Base-by-base conservation (phyloP, 64 coral and sea anemone species). In the Actinia tenebrosa region DNA sequence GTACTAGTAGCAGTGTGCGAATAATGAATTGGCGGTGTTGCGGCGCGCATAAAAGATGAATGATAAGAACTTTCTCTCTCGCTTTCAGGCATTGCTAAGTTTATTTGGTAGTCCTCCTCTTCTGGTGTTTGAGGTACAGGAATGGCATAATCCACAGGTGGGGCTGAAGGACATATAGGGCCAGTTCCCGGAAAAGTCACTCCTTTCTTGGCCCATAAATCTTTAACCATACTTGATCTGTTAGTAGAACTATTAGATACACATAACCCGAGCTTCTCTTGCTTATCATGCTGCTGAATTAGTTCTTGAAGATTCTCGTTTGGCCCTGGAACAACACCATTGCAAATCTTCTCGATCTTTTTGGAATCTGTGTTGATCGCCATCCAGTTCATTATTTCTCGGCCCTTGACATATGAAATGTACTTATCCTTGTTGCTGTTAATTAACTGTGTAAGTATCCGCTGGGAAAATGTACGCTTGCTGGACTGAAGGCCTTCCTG, bases 321-420 rank as follows among this genome's bases (percentile, higher is more conserved):
- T 75, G 43, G 16, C 20, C 52, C 64, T 45, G 86, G 80, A 19
- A 87, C 78, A 52, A 25, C 47, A 27, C 88, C 79, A 10, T 71
- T 25, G 13, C 66, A 71, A 62, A 87, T 64, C 50, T 90, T 90
- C 53, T 86, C 56, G 2, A 87, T 84, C 50, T 87, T 92, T 59
- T 91, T 91, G 26, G 90, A 72, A 64, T 91, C 85, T 62, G 46
- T 87, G 45, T 87, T 91, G 71, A 87, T 63, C 79, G 53, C 18
- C 83, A 71, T 64, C 90, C 90, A 91, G 77, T 91, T 55, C n/a
- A 91, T 27, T 79, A 91, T 84, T 59, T 90, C 83, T 45, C 69
- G 0, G 30, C 30, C 30, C 30, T 37, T 37, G 30, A 37, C 30
- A 37, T 37, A 37, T 37, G 30, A 37, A 37, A 37, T 37, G 30